Evolutionary conservation across 2,888 invertebrate species (phyloP).

Genomic region (Congeria kusceri): DNA sequence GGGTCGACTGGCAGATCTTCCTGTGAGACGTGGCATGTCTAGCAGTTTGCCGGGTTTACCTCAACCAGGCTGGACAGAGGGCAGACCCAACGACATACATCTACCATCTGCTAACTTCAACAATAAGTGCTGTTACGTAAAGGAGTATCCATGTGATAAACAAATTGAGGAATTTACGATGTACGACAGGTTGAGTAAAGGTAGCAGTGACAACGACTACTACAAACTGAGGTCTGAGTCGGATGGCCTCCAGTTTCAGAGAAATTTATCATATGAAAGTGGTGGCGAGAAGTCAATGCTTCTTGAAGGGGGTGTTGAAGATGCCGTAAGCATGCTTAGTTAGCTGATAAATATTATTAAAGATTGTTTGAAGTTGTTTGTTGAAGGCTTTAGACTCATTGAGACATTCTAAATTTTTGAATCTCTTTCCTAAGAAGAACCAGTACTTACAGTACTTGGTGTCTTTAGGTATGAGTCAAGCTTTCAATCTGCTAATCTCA

Average conservation of each 20-base stretch:
- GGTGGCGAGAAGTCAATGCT: conserved; percentile 38
- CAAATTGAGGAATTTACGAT: conserved; percentile 11
- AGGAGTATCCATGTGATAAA: conserved; percentile 11
- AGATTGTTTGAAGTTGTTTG: no score
- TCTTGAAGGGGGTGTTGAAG: conserved; percentile 1
- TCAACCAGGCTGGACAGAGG: conserved; percentile 23
- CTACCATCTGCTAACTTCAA: background rate
- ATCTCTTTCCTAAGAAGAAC: no score
- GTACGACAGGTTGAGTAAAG: background rate
- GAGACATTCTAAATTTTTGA: no score
- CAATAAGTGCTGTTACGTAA: background rate
- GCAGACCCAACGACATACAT: conserved; percentile 12
- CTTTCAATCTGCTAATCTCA: no score
- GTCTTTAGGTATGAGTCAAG: no score
- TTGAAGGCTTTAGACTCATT: no score
- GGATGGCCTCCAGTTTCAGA: conserved; percentile 27
- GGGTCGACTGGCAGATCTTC: conserved; percentile 1
- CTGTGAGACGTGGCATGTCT: no score
- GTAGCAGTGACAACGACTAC: conserved; percentile 17
- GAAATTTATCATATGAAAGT: conserved; percentile 58
- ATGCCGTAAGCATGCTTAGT: no score
- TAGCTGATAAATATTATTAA: no score
- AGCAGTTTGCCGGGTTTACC: background rate
- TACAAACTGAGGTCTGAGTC: conserved; percentile 28
- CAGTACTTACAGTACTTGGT: no score